A percentile compares a stretch with the other conserved stretches of the same genome.
Evolutionary conservation across 2,113 vertebrate genomes (phyloP).

Genomic region (Lagopus muta): DNA sequence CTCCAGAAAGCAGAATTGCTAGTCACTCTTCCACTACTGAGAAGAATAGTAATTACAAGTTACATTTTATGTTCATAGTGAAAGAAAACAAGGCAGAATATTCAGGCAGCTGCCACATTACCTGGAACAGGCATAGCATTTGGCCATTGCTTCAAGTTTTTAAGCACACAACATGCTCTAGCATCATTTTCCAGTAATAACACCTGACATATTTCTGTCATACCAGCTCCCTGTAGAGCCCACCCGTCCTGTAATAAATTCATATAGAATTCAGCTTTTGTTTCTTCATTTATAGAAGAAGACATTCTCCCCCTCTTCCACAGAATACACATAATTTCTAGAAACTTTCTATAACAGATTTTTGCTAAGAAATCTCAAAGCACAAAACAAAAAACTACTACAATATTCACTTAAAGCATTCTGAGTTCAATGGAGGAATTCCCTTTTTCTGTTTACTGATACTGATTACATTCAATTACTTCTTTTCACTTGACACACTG

Average conservation of each 20-base stretch:
- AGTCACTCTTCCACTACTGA: too few species aligned
- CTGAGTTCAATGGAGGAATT: background rate
- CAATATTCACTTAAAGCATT: accelerated
- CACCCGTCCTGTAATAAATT: background rate
- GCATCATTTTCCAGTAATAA: too few species aligned
- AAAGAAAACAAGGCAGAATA: background rate
- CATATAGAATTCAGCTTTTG: background rate
- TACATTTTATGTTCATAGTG: background rate
- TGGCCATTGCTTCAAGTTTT: accelerated
- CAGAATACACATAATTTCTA: background rate
- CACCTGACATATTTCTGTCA: background rate
- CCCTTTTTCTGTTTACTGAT: background rate
- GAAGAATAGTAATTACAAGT: background rate
- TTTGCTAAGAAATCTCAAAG: background rate
- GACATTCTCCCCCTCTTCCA: too few species aligned
- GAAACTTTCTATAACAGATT: background rate
- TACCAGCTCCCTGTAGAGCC: background rate
- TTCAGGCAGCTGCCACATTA: background rate
- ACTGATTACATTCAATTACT: background rate
- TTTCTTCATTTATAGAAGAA: background rate
- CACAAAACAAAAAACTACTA: background rate
- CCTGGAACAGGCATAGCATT: background rate
- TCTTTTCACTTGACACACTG: background rate
- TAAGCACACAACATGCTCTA: background rate
- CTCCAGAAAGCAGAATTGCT: background rate